A percentile compares a stretch with the other conserved stretches of the same genome.
Conservation (phyloP, 2,888 invertebrate genomes). For the Platerodrilus igneus region DNA sequence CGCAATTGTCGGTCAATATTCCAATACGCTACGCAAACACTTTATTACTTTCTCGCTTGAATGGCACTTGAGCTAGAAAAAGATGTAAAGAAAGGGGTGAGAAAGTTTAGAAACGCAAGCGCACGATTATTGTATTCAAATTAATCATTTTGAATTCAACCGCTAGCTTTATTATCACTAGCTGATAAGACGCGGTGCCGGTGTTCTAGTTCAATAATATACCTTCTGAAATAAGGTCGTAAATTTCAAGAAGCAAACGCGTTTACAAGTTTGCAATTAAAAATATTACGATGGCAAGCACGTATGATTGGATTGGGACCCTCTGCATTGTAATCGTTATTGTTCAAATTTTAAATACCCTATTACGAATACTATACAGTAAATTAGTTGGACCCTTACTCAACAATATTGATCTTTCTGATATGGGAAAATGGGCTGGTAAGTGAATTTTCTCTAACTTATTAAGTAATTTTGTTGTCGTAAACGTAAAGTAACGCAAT, state of each 20-base stretch:
- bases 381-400: constrained; percentile 54
- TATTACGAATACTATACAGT: constrained; percentile 45
- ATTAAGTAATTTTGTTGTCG: too few species aligned
- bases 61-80: constrained; percentile 13
- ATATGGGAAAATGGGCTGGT: constrained; percentile 79
- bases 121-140: constrained; percentile 16
- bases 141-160: constrained; percentile 20
- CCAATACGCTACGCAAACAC: constrained; percentile 5
- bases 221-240: too few species aligned
- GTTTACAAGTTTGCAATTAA: too few species aligned
- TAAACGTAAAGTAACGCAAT: too few species aligned
- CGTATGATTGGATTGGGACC: too few species aligned
- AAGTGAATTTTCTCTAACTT: constrained; percentile 51
- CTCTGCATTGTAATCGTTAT: constrained; percentile 46
- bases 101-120: constrained; percentile 28
- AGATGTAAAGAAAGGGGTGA: constrained; percentile 18
- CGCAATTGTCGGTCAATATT: constrained; percentile 12
- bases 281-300: too few species aligned
- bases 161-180: constrained; percentile 10
- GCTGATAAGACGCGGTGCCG: constrained; percentile 16
- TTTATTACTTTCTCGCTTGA: constrained; percentile 13
- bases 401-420: constrained; percentile 55
- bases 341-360: constrained; percentile 52
- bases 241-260: too few species aligned
- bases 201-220: too few species aligned